Percentiles rank a stretch among this genome's conserved stretches.
Conservation (phyloP, 2,797 vertebrate species). For the Clarias laeviceps region DNA sequence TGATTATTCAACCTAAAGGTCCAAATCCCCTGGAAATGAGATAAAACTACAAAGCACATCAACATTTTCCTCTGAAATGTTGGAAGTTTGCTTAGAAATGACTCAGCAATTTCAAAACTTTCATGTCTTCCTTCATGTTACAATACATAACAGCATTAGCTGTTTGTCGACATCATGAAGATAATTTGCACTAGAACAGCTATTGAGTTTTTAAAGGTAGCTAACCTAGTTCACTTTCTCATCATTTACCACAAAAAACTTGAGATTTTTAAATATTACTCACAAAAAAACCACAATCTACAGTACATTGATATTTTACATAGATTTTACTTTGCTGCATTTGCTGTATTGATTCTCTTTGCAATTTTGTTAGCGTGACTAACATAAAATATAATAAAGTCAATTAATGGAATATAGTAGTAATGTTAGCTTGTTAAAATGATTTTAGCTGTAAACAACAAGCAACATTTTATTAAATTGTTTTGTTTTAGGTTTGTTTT, state of each 20-base stretch:
- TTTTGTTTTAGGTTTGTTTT: not conserved
- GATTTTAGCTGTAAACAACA: not conserved
- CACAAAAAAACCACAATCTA: not conserved
- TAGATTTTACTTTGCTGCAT: too few relatives aligned
- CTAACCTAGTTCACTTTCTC: not conserved
- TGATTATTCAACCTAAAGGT: not conserved
- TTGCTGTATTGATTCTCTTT: not conserved
- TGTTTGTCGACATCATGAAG: not conserved
- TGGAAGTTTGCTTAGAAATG: not conserved
- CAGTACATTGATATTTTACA: not conserved
- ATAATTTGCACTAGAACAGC: not conserved
- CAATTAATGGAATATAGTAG: not conserved
- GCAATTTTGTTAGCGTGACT: not conserved
- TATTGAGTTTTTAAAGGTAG: not conserved
- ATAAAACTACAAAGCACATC: not conserved
- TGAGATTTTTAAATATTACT: not conserved
- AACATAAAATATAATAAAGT: not conserved
- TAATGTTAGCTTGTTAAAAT: not conserved
- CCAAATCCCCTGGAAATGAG: not conserved
- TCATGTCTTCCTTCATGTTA: not conserved
- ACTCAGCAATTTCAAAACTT: too few relatives aligned
- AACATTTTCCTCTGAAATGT: constrained; percentile 1
- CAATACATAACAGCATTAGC: not conserved
- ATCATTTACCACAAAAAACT: not conserved
- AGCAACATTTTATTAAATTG: not conserved